These are phyloP conservation scores for Rhinella marina DNA, from an alignment of 2,797 vertebrate genomes.

Conservation along the genomic window DNA sequence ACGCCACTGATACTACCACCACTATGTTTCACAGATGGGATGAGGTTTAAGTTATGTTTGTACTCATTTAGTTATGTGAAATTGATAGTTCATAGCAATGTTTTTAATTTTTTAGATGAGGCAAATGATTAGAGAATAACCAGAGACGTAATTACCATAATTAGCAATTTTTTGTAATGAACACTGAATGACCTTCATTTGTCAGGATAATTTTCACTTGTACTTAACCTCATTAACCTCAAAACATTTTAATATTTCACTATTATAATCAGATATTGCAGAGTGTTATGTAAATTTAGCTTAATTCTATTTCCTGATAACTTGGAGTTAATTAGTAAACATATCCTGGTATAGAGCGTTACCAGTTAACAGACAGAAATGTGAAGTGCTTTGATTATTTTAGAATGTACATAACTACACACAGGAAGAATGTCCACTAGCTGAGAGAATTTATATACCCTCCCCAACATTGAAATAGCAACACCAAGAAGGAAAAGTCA, in stretches of 20 bases:
- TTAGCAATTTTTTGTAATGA: conserved; percentile 21
- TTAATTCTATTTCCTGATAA: neutral
- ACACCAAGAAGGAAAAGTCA: too few relatives aligned
- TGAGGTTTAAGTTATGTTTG: neutral
- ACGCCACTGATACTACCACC: too few relatives aligned
- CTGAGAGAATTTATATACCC: neutral
- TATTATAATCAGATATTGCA: neutral
- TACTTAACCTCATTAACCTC: neutral
- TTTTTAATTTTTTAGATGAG: conserved; percentile 8
- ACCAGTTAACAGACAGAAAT: neutral
- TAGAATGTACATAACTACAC: neutral
- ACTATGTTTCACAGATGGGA: too few relatives aligned
- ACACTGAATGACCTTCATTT: neutral
- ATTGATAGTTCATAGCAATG: neutral
- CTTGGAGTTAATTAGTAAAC: neutral
- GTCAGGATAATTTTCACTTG: conserved; percentile 6
- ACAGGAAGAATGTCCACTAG: neutral
- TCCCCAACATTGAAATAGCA: too few relatives aligned
- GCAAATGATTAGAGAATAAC: conserved; percentile 1
- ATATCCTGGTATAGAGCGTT: neutral
- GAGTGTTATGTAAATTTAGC: neutral
- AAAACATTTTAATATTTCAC: neutral
- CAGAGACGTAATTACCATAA: conserved; percentile 6
- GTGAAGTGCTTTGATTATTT: neutral
- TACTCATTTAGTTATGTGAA: neutral